These are phyloP conservation scores for Cinclus cinclus DNA, from an alignment of 2,113 vertebrate genomes.

Conservation along the genomic window DNA sequence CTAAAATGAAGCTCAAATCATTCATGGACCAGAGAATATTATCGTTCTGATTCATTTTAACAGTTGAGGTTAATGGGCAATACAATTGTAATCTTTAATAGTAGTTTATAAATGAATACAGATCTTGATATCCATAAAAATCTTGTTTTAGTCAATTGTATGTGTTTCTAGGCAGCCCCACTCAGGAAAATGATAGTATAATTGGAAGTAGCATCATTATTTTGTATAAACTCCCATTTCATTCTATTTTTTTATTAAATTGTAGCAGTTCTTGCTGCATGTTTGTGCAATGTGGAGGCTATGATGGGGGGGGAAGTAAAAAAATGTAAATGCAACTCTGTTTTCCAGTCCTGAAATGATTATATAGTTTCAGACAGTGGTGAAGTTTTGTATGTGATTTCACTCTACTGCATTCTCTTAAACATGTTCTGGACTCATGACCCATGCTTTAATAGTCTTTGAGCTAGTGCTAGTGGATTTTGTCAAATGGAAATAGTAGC, in stretches of 20 bases:
- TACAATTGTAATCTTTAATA: neutral
- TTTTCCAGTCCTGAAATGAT: neutral
- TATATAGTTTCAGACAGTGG: neutral
- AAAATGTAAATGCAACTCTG: neutral
- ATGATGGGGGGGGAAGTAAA: neutral
- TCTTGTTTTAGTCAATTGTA: neutral
- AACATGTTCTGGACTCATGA: neutral
- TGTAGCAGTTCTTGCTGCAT: neutral
- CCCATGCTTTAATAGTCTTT: neutral
- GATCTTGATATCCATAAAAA: neutral
- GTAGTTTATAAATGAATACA: neutral
- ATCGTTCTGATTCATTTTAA: fast-evolving
- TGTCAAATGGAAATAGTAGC: neutral
- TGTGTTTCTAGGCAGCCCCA: neutral
- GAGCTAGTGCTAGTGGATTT: neutral
- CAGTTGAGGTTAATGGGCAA: neutral
- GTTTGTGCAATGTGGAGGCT: neutral
- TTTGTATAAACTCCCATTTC: neutral
- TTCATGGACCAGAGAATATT: neutral
- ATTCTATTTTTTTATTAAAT: neutral
- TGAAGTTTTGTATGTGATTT: neutral
- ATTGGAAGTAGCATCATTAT: neutral
- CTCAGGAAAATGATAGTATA: neutral
- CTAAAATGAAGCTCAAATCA: neutral
- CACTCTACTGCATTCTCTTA: neutral